Percentiles rank a stretch among this genome's conserved stretches.
Evolutionary conservation across 2,113 vertebrate genomes (phyloP).

Genomic region (Antennarius striatus): DNA sequence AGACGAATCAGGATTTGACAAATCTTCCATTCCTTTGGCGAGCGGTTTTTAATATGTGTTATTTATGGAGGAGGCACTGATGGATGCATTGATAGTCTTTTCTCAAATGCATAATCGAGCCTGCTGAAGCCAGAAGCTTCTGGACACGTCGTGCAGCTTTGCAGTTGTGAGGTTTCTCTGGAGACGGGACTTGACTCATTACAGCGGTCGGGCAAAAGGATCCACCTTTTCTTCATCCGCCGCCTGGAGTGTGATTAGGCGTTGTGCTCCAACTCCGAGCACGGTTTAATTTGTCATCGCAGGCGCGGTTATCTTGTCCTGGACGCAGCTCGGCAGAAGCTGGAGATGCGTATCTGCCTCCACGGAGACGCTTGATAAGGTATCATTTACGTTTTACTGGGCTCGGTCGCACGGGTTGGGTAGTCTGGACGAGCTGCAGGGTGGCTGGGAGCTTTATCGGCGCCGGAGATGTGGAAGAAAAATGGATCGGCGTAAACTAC

Average conservation of each 20-base stretch:
- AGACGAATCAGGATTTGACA: no score
- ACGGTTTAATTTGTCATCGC: constrained; percentile 61
- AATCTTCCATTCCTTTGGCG: no score
- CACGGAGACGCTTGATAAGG: constrained; percentile 32
- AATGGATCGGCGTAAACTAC: constrained; percentile 61
- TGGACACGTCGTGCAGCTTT: not conserved
- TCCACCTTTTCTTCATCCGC: constrained; percentile 21
- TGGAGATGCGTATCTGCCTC: constrained; percentile 39
- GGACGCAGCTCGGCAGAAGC: constrained; percentile 3
- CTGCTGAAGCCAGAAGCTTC: not conserved
- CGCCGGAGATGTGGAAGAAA: constrained; percentile 25
- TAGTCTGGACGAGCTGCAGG: not conserved
- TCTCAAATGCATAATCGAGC: not conserved
- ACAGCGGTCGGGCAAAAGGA: constrained; percentile 15
- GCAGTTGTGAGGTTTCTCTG: constrained; percentile 42
- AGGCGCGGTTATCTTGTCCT: constrained; percentile 28
- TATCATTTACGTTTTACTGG: constrained; percentile 33
- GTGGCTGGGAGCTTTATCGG: constrained; percentile 32
- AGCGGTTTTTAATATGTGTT: no score
- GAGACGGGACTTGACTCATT: constrained; percentile 42
- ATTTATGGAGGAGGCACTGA: no score
- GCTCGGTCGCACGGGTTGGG: constrained; percentile 4
- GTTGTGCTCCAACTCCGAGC: constrained; percentile 46
- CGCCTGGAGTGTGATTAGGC: constrained; percentile 39
- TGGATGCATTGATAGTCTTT: no score